Evolutionary conservation across 1,140 invertebrate species (phyloP), one percentile per base, ranked within the genome.

Genomic region (Trigoniulus corallinus): DNA sequence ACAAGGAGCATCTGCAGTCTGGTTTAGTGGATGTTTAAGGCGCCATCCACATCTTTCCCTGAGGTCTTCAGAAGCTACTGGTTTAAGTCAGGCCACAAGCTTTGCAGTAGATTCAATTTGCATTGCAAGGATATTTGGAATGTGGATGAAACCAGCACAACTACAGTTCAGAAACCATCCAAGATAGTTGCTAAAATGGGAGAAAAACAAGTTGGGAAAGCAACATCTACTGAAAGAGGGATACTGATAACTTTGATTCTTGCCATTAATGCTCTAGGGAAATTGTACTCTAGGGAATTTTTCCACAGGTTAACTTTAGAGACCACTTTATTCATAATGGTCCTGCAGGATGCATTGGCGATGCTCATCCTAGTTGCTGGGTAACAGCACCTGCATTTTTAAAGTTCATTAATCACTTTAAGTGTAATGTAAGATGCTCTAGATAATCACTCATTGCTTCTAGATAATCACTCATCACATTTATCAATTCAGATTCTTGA

Each of bases 361-460:
- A n/a, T n/a, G n/a, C n/a, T n/a, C n/a, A n/a, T n/a, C n/a, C n/a
- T n/a, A 65, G 56, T 57, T 72, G 71, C 2, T 73, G 71, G 68
- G 71, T 73, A 63, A 68, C 55, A n/a, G 56, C 51, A 20, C 52
- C 58, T 15, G 53, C 64, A 53, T 74, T 73, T 62, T 25, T 66
- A 25, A 42, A 55, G 42, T 64, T 65, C 48, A 50, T 70, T 25
- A 46, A 64, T 46, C 63, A 69, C 59, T 63, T 65, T 54, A 44
- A 64, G 40, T n/a, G 46, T 27, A 44, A 59, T 50, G 52, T 47
- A 1, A 47, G 45, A 48, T 55, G 51, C 40, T 54, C 54, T 26
- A 25, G 12, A 27, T 50, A 59, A 3, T 18, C 40, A 46, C 43
- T 43, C 59, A 1, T 21, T 60, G 1, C 24, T 60, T 1, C 49